These are phyloP conservation scores for Cerastis rubricosa DNA, from an alignment of 2,888 invertebrate genomes.

Conservation along the genomic window DNA sequence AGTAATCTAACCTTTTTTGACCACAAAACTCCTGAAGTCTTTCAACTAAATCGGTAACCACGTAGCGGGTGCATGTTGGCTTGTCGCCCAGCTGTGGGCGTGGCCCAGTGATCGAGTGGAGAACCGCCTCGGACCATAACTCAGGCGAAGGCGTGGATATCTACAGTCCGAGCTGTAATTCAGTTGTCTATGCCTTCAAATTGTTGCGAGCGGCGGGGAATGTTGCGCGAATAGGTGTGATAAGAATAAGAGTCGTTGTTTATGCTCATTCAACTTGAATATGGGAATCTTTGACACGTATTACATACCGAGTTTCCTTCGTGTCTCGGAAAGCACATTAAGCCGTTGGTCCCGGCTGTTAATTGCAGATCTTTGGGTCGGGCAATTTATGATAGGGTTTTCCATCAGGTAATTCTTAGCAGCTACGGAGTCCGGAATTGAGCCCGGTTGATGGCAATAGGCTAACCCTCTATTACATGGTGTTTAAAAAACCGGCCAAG, in stretches of 20 bases:
- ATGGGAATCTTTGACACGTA: no score
- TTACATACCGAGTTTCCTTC: no score
- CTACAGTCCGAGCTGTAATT: slow-evolving; percentile 53
- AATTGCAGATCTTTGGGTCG: no score
- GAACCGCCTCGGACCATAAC: slow-evolving; percentile 65
- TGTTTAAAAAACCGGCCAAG: no score
- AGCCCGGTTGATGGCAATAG: no score
- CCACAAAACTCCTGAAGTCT: slow-evolving; percentile 29
- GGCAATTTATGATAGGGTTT: no score
- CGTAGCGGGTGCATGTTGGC: slow-evolving; percentile 63
- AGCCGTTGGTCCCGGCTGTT: no score
- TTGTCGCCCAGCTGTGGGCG: slow-evolving; percentile 67
- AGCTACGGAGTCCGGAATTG: no score
- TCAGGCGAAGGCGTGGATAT: slow-evolving; percentile 61
- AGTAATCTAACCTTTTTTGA: slow-evolving; percentile 18
- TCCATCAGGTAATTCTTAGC: no score
- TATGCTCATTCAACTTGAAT: background rate
- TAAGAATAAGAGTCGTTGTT: background rate
- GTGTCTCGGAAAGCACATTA: no score
- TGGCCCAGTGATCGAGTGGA: slow-evolving; percentile 65
- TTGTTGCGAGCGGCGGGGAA: slow-evolving; percentile 45
- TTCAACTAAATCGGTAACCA: slow-evolving; percentile 63
- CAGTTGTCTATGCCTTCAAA: slow-evolving; percentile 46
- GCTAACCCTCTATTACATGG: no score
- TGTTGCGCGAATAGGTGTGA: slow-evolving; percentile 26